Base-by-base conservation (phyloP, 2,797 vertebrate genomes). In the Sebastes trivittatus region DNA sequence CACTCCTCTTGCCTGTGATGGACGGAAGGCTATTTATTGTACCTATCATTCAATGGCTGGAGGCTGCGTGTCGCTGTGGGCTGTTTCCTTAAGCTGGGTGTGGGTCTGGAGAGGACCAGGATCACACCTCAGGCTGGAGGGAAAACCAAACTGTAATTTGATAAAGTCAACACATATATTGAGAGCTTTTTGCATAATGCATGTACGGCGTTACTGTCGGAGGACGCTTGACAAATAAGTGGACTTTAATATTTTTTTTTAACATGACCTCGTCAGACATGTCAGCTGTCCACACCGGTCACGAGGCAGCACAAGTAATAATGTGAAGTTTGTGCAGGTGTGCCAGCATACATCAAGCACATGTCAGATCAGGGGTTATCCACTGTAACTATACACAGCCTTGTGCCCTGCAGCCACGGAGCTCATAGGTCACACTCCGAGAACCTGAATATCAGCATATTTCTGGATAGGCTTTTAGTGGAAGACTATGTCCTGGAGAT, bases 371-470 rank as follows among this genome's bases (percentile, higher is more conserved):
- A 70, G 77, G 71, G 78, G 69, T 70, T 86, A 71, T 60, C 67
- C 46, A 7, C 52, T 80, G 82, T 65, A 87, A 81, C 64, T 86
- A 29, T 88, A 56, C 75, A 32, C 77, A 75, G 78, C 76, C 20
- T 42, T 1, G 18, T 81, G 83, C 78, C 88, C 83, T 81, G 83
- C 81, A 87, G 90, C 75, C 71, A 62, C 22, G 2, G 52, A 82
- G 81, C 87, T 84, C 60, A 82, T 77, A 84, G 93, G 93, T 91
- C 89, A 87, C 14, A 63, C 74, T 72, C 64, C 68, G 52, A 81
- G 83, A 95, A 94, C 93, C 87, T 88, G 93, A 93, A 93, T 80
- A 82, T 91, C 93, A 80, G 89, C 93, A 95, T 95, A 91, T 86
- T 94, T 94, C 77, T 81, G 87, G 81, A 83, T 74, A 78, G 78